phyloP scores from a whole-genome alignment of 2,888 invertebrate genomes.

The Leptopilina drosophilae region DNA sequence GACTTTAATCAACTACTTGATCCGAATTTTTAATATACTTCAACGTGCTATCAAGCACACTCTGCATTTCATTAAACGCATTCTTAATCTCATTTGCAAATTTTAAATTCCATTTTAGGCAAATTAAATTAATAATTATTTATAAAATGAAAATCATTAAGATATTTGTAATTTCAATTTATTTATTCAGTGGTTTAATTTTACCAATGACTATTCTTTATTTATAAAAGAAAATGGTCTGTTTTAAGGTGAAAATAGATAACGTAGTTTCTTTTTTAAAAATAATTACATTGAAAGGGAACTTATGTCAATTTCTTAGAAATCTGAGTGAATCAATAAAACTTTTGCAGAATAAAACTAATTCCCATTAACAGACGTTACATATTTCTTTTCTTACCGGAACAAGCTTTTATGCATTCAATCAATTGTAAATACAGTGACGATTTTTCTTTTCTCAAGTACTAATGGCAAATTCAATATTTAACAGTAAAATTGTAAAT shows the following conservation, averaged over 20 bases:
- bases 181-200: no score
- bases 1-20: conserved; percentile 8
- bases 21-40: conserved; percentile 24
- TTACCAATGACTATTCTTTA: no score
- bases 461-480: neutral
- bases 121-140: no score
- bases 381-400: neutral
- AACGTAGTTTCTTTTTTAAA: neutral
- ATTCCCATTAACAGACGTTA: neutral
- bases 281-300: neutral
- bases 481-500: neutral
- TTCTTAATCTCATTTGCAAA: neutral
- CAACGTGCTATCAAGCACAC: neutral
- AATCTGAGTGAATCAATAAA: neutral
- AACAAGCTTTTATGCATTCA: neutral
- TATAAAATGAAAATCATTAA: no score
- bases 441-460: neutral
- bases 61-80: neutral
- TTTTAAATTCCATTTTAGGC: no score
- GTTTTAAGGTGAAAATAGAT: neutral
- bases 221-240: no score
- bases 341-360: conserved; percentile 3
- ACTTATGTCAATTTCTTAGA: neutral
- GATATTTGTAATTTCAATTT: no score
- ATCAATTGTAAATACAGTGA: neutral